Conservation (phyloP, 2,113 vertebrate species). For the Brienomyrus brachyistius region DNA sequence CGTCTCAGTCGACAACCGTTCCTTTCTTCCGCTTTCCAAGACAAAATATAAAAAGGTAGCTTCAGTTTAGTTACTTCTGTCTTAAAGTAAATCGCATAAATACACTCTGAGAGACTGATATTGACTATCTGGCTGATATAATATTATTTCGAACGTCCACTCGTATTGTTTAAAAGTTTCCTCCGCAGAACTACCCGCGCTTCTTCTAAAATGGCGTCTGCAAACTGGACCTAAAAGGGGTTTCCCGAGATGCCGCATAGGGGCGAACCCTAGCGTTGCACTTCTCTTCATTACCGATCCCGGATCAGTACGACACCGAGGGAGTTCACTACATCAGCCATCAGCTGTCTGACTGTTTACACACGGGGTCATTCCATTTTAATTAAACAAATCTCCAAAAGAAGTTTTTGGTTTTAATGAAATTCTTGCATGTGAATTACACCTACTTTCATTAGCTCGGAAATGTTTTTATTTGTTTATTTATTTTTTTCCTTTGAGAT, state of each 20-base stretch:
- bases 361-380: not conserved
- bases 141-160: not conserved
- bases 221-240: not conserved
- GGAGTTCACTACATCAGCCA: not conserved
- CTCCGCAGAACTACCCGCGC: slow-evolving; percentile 20
- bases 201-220: slow-evolving; percentile 33
- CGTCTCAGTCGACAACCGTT: not conserved
- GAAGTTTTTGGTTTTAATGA: not conserved
- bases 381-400: not conserved
- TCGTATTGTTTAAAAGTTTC: slow-evolving; percentile 18
- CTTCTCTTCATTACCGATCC: not conserved
- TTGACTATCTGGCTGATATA: not conserved
- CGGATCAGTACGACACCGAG: not conserved
- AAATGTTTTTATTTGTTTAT: not conserved
- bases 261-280: not conserved
- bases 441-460: not conserved
- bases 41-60: not conserved
- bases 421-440: not conserved
- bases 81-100: not conserved
- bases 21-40: slow-evolving; percentile 13
- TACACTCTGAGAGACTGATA: not conserved
- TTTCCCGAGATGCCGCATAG: slow-evolving; percentile 12
- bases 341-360: not conserved
- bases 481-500: not conserved
- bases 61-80: not conserved